Percentiles rank a stretch among this genome's conserved stretches.
Conservation (phyloP, 1,140 invertebrate genomes). For the Coptotermes formosanus region DNA sequence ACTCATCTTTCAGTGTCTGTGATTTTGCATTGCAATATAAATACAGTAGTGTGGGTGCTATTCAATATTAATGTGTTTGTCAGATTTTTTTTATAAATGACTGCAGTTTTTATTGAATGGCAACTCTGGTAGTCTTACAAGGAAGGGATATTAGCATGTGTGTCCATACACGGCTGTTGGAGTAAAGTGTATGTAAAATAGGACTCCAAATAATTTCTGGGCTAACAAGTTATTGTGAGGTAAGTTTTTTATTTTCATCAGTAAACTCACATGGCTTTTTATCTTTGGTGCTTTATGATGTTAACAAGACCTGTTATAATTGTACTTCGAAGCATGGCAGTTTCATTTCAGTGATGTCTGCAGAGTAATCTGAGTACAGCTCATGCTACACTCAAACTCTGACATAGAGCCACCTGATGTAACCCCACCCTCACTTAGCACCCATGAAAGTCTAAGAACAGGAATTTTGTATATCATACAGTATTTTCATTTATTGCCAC, state of each 20-base stretch:
- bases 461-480: too few relatives aligned
- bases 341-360: not conserved
- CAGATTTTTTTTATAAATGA: constrained; percentile 20
- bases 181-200: not conserved
- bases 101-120: constrained; percentile 24
- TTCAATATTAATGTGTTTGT: constrained; percentile 20
- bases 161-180: not conserved
- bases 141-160: not conserved
- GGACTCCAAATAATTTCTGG: not conserved
- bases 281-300: constrained; percentile 25
- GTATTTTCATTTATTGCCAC: too few relatives aligned
- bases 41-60: constrained; percentile 24
- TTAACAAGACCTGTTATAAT: constrained; percentile 22
- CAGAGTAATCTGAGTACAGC: constrained; percentile 8
- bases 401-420: too few relatives aligned
- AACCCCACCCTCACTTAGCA: too few relatives aligned
- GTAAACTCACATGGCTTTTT: constrained; percentile 21
- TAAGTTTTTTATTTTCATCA: constrained; percentile 4
- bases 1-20: constrained; percentile 34
- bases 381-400: not conserved
- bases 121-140: constrained; percentile 15
- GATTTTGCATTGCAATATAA: constrained; percentile 35
- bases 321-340: constrained; percentile 13
- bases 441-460: too few relatives aligned
- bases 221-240: not conserved